These are phyloP conservation scores for Dendrolimus kikuchii DNA, from an alignment of 1,140 invertebrate species.

Conservation along the genomic window DNA sequence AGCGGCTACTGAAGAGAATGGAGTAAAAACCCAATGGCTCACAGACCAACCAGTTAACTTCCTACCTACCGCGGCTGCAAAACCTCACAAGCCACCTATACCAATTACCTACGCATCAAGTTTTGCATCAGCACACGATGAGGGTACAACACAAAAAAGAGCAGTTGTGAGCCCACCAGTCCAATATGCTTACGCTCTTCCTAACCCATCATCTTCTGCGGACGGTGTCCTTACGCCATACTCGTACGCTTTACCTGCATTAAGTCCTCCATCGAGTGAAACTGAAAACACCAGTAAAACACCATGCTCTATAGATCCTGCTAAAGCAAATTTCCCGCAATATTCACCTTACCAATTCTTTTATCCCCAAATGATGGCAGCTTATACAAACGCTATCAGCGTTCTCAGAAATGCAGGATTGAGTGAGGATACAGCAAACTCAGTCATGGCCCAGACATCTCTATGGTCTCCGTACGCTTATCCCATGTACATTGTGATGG, in stretches of 20 bases:
- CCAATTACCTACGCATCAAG: slow-evolving; percentile 25
- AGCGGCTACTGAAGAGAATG: slow-evolving; percentile 55
- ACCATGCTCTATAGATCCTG: slow-evolving; percentile 14
- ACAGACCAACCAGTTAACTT: slow-evolving; percentile 54
- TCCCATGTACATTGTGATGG: slow-evolving; percentile 50
- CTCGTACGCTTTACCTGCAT: slow-evolving; percentile 26
- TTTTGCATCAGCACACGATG: slow-evolving; percentile 25
- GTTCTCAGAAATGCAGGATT: slow-evolving; percentile 27
- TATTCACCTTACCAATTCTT: slow-evolving; percentile 40
- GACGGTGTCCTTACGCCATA: slow-evolving; percentile 20
- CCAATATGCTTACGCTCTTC: slow-evolving; percentile 40
- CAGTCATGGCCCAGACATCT: slow-evolving; percentile 15
- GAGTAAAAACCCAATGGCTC: slow-evolving; percentile 49
- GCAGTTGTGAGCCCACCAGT: slow-evolving; percentile 30
- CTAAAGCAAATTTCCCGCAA: slow-evolving; percentile 12
- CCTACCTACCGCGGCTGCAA: slow-evolving; percentile 26
- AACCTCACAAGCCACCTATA: slow-evolving; percentile 16
- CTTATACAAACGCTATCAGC: slow-evolving; percentile 37
- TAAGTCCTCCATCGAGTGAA: slow-evolving; percentile 2
- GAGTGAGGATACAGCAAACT: slow-evolving; percentile 21
- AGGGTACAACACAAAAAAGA: slow-evolving; percentile 35
- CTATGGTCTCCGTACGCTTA: slow-evolving; percentile 41
- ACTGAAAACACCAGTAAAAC: slow-evolving; percentile 16
- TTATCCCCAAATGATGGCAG: slow-evolving; percentile 54
- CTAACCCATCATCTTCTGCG: slow-evolving; percentile 20